phyloP scores from a whole-genome alignment of 2,113 vertebrate genomes.

The Orientallactaga bullata region DNA sequence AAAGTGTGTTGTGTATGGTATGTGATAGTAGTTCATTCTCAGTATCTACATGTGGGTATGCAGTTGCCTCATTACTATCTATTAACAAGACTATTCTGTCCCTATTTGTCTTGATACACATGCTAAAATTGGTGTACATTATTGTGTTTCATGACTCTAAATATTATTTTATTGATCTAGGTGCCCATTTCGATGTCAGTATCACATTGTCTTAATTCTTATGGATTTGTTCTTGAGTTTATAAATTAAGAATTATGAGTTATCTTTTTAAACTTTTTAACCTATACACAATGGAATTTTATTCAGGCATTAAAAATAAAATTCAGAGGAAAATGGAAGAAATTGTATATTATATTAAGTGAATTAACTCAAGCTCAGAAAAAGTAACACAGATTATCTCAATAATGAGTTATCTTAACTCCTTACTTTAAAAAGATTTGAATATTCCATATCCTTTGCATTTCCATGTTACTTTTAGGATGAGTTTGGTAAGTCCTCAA shows the following conservation, averaged over 20 bases:
- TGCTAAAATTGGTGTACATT: not conserved
- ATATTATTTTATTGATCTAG: not conserved
- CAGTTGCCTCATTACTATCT: not conserved
- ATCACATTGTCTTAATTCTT: not conserved
- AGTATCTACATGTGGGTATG: too few relatives aligned
- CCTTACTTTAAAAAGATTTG: not conserved
- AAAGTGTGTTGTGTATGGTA: not conserved
- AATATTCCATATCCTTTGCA: too few relatives aligned
- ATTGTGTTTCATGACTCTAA: not conserved
- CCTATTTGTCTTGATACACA: not conserved
- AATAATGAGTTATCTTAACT: not conserved
- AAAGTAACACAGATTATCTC: too few relatives aligned
- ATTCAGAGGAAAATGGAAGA: too few relatives aligned
- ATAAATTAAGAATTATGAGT: not conserved
- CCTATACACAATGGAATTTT: too few relatives aligned
- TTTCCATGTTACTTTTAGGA: not conserved
- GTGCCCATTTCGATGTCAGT: not conserved
- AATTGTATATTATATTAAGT: too few relatives aligned
- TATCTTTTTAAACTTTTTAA: too few relatives aligned
- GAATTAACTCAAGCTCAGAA: too few relatives aligned
- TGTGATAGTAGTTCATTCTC: not conserved
- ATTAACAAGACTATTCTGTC: not conserved
- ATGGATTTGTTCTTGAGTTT: not conserved
- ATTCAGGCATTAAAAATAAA: too few relatives aligned
- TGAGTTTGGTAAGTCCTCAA: not conserved